Evolutionary conservation across 2,113 vertebrate species (phyloP).

Genomic region (human): GRCh38 chr15:58791501-58792000

Average conservation of each 20-base stretch:
- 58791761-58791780: background rate
- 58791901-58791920: background rate
- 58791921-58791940: background rate
- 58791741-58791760: background rate
- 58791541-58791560: too few relatives aligned
- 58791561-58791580: too few relatives aligned
- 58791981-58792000: background rate
- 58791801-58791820: background rate
- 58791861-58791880: background rate
- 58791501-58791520: too few relatives aligned
- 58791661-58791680: too few relatives aligned
- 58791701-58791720: background rate
- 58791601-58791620: too few relatives aligned
- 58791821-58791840: background rate
- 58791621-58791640: too few relatives aligned
- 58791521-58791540: too few relatives aligned
- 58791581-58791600: too few relatives aligned
- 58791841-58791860: background rate
- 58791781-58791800: background rate
- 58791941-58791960: background rate
- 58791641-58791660: too few relatives aligned
- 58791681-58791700: background rate
- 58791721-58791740: background rate
- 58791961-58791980: conserved; percentile 12
- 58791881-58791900: background rate